Percentiles rank a stretch among this genome's conserved stretches.
phyloP scores from a whole-genome alignment of 2,888 invertebrate genomes.

The Drosophila tanythrix region DNA sequence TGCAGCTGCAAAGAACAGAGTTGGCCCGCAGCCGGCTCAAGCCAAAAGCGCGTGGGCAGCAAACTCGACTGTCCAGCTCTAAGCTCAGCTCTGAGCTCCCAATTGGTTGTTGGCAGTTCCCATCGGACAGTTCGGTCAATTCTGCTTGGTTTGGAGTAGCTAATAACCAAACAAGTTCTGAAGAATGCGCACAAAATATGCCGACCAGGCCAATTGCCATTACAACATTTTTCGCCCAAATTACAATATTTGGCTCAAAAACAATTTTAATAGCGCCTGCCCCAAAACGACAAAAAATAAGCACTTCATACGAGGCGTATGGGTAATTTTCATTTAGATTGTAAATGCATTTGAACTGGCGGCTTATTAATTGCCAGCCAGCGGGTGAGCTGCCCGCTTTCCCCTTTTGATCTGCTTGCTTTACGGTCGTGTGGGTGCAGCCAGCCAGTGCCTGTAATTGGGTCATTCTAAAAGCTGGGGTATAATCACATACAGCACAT shows the following conservation, averaged over 20 bases:
- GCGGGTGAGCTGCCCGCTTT: slow-evolving; percentile 32
- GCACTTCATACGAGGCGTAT: slow-evolving; percentile 33
- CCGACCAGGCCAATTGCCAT: slow-evolving; percentile 52
- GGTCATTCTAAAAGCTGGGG: slow-evolving; percentile 28
- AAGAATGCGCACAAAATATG: slow-evolving; percentile 60
- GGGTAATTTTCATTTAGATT: slow-evolving; percentile 45
- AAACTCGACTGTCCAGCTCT: slow-evolving; percentile 56
- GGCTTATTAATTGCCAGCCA: slow-evolving; percentile 59
- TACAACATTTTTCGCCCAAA: slow-evolving; percentile 58
- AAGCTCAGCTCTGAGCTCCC: background rate
- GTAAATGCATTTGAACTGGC: slow-evolving; percentile 51
- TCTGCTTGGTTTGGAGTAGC: background rate
- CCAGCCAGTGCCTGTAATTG: slow-evolving; percentile 38
- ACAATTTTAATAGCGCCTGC: slow-evolving; percentile 41
- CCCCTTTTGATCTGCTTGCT: background rate
- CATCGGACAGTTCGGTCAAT: slow-evolving; percentile 1
- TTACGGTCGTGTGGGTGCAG: slow-evolving; percentile 41
- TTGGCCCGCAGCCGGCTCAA: background rate
- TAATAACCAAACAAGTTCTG: slow-evolving; percentile 47
- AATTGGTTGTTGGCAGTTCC: background rate
- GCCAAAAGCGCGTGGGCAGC: slow-evolving; percentile 47
- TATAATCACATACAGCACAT: too few relatives aligned
- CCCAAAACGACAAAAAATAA: slow-evolving; percentile 4
- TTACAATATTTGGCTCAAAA: slow-evolving; percentile 46
- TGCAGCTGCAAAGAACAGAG: slow-evolving; percentile 10